Conservation (phyloP, 2,888 invertebrate genomes). For the Branchipolynoe longqiensis region DNA sequence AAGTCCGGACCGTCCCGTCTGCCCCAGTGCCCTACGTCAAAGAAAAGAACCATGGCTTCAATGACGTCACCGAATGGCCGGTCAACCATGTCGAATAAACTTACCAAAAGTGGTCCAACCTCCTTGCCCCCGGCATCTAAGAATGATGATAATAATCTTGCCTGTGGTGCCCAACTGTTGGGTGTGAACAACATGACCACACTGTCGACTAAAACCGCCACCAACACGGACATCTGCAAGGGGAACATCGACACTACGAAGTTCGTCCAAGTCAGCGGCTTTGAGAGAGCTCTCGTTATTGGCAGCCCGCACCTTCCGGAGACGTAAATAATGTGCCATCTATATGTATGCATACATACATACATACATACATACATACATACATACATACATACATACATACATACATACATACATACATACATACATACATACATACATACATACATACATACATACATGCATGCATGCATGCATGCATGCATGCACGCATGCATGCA, state of each 20-base stretch:
- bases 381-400: too few species aligned
- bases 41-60: background rate
- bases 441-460: too few species aligned
- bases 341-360: too few species aligned
- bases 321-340: constrained; percentile 73
- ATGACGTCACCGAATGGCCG: background rate
- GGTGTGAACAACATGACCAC: constrained; percentile 74
- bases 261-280: constrained; percentile 76
- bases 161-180: too few species aligned
- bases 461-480: too few species aligned
- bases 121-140: too few species aligned
- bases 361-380: too few species aligned
- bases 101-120: background rate
- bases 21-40: background rate
- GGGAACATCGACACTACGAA: constrained; percentile 72
- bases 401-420: too few species aligned
- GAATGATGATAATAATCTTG: too few species aligned
- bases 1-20: too few species aligned
- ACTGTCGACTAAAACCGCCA: constrained; percentile 75
- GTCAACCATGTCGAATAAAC: background rate
- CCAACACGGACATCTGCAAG: constrained; percentile 77
- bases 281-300: constrained; percentile 75
- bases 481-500: too few species aligned
- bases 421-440: too few species aligned
- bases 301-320: constrained; percentile 75